Conservation (phyloP, 2,888 invertebrate species). For the Patella pellucida region DNA sequence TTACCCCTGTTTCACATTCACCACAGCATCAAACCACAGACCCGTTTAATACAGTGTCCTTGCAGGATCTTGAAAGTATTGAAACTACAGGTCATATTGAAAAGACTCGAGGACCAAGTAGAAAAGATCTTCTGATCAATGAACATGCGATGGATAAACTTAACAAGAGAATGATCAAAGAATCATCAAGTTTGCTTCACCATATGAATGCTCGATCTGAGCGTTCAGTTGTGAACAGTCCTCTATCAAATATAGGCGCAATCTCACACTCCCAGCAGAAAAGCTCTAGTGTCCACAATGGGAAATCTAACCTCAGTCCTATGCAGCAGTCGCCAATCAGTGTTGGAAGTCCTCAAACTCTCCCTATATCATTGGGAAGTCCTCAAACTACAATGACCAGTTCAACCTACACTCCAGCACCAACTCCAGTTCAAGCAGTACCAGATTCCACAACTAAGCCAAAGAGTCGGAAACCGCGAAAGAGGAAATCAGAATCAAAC, state of each 20-base stretch:
- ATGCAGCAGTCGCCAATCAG: conserved; percentile 48
- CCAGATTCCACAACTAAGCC: conserved; percentile 68
- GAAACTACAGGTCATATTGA: conserved; percentile 21
- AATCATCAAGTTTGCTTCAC: neutral
- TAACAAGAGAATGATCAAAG: conserved; percentile 1
- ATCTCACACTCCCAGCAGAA: conserved; percentile 22
- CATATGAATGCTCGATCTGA: neutral
- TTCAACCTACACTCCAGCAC: conserved; percentile 46
- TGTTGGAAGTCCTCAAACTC: conserved; percentile 44
- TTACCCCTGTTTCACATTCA: conserved; percentile 40
- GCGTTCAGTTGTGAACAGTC: neutral
- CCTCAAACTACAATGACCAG: conserved; percentile 45
- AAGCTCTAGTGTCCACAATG: conserved; percentile 25
- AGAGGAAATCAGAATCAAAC: conserved; percentile 45
- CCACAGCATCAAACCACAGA: conserved; percentile 21
- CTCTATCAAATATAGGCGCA: neutral
- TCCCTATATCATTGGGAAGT: conserved; percentile 40
- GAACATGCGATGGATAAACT: neutral
- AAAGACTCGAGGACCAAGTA: neutral
- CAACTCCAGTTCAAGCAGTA: conserved; percentile 60
- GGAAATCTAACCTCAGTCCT: conserved; percentile 46
- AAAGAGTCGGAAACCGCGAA: conserved; percentile 51
- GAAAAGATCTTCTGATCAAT: neutral
- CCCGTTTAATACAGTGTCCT: conserved; percentile 31
- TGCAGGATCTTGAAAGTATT: conserved; percentile 35